These are phyloP conservation scores for Cerceris rybyensis DNA, from an alignment of 2,888 invertebrate species.

Conservation along the genomic window DNA sequence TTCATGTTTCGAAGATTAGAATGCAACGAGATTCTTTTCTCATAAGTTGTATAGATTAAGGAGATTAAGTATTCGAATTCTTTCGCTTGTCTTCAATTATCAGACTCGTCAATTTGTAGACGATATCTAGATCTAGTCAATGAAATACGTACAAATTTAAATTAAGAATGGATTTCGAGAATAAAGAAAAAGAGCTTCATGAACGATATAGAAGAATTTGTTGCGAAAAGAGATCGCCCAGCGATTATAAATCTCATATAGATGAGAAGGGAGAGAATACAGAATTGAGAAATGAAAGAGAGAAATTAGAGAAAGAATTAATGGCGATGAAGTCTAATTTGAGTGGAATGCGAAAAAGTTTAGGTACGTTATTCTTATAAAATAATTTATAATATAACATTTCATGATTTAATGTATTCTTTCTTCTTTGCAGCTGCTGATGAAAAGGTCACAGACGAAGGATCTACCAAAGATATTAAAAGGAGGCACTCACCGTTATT, in stretches of 20 bases:
- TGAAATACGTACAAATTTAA: conserved; percentile 16
- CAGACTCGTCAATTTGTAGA: too few species aligned
- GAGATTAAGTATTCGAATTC: too few species aligned
- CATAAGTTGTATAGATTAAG: too few species aligned
- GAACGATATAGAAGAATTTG: conserved; percentile 29
- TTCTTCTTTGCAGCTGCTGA: not conserved
- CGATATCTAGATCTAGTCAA: too few species aligned
- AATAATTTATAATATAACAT: not conserved
- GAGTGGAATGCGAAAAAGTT: conserved; percentile 68
- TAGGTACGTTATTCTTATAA: conserved; percentile 61
- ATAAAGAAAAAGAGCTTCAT: conserved; percentile 26
- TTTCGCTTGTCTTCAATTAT: too few species aligned
- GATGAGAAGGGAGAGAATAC: conserved; percentile 78
- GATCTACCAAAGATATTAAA: not conserved
- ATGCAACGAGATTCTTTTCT: too few species aligned
- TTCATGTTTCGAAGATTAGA: too few species aligned
- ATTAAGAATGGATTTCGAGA: conserved; percentile 30
- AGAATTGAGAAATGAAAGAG: conserved; percentile 83
- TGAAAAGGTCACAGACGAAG: conserved; percentile 11
- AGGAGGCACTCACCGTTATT: conserved; percentile 27
- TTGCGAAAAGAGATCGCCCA: conserved; percentile 9
- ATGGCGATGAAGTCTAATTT: conserved; percentile 81
- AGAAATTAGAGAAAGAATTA: conserved; percentile 85
- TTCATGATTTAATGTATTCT: not conserved
- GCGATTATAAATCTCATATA: conserved; percentile 61